These are phyloP conservation scores for Hozukius guyotensis DNA, from an alignment of 2,797 vertebrate species.

Conservation along the genomic window DNA sequence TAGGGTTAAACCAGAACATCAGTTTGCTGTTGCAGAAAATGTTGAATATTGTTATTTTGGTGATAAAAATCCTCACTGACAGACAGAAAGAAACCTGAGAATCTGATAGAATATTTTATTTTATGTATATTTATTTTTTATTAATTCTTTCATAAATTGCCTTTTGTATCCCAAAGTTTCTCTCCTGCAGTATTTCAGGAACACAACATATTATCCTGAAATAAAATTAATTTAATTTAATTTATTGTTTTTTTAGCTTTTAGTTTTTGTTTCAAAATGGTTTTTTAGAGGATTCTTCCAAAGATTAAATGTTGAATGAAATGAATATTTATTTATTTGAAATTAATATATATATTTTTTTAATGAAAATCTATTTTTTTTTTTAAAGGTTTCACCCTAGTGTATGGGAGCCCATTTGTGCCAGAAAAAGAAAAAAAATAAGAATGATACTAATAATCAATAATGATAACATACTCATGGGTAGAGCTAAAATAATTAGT, in stretches of 20 bases:
- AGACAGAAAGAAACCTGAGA: not conserved
- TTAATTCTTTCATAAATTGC: not conserved
- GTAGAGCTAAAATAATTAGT: no score
- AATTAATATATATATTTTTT: no score
- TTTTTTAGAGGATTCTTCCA: not conserved
- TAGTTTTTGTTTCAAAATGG: not conserved
- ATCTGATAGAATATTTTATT: not conserved
- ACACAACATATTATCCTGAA: no score
- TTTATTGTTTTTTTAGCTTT: not conserved
- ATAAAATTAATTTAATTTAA: no score
- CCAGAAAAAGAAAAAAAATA: not conserved
- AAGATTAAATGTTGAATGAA: not conserved
- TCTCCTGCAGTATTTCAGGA: not conserved
- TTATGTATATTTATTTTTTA: not conserved
- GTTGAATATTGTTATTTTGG: not conserved
- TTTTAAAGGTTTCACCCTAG: not conserved
- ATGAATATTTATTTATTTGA: not conserved
- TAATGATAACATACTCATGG: not conserved
- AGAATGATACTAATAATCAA: not conserved
- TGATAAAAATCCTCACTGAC: not conserved
- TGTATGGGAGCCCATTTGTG: not conserved
- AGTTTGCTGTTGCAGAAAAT: not conserved
- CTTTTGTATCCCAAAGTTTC: not conserved
- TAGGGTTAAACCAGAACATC: not conserved
- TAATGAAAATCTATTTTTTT: not conserved